phyloP scores from a whole-genome alignment of 2,888 invertebrate genomes.

The Glyphotaelius pellucidus region DNA sequence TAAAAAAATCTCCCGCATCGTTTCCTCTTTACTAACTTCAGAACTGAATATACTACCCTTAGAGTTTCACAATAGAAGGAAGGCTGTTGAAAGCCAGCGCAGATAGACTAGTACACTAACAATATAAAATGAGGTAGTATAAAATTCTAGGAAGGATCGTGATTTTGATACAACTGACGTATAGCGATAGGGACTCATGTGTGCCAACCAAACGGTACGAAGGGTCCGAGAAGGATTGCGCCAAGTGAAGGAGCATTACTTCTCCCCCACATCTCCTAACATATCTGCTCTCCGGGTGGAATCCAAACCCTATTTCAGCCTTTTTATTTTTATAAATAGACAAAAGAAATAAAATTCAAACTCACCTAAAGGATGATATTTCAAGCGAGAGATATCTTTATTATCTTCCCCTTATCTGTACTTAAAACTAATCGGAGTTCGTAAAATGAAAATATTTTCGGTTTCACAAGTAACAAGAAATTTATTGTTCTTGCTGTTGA shows the following conservation, averaged over 20 bases:
- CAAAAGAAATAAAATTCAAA: not conserved
- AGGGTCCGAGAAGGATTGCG: not conserved
- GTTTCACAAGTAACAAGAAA: not conserved
- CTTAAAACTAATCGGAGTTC: not conserved
- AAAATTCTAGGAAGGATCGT: not conserved
- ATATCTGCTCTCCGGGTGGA: not conserved
- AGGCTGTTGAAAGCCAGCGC: not conserved
- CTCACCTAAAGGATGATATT: not conserved
- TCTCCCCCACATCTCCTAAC: not conserved
- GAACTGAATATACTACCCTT: not conserved
- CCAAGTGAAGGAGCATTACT: not conserved
- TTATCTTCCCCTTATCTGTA: not conserved
- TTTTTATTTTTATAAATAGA: not conserved
- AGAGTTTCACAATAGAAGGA: not conserved
- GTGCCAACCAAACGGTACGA: not conserved
- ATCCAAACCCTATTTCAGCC: not conserved
- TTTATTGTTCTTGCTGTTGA: not conserved
- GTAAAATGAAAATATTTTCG: not conserved
- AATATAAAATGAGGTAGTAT: not conserved
- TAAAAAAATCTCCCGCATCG: not conserved
- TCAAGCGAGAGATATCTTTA: not conserved
- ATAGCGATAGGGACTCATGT: not conserved
- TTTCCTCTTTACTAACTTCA: not conserved
- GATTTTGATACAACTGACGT: constrained; percentile 2
- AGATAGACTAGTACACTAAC: not conserved